Conservation (phyloP, 2,888 invertebrate species). For the Osedax fenrisi region DNA sequence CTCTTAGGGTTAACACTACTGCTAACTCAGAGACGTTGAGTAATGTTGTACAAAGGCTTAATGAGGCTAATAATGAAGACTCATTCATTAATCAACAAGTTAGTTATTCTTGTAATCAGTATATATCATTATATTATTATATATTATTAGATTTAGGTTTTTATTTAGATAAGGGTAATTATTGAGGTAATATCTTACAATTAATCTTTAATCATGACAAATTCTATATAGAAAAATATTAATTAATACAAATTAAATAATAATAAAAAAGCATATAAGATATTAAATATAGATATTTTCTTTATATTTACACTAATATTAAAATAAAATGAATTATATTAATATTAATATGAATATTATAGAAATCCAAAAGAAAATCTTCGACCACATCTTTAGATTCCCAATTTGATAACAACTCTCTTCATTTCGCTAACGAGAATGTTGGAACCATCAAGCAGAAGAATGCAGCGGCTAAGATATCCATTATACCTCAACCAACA, state of each 20-base stretch:
- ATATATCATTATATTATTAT: too few species aligned
- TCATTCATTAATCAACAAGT: not conserved
- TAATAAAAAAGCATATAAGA: not conserved
- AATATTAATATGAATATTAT: not conserved
- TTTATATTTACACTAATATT: too few species aligned
- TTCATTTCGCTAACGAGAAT: slow-evolving; percentile 92
- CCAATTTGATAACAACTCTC: slow-evolving; percentile 53
- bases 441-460: slow-evolving; percentile 91
- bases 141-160: too few species aligned
- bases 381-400: not conserved
- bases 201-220: too few species aligned
- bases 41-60: not conserved
- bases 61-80: not conserved
- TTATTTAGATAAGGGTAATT: too few species aligned
- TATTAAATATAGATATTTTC: not conserved
- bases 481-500: slow-evolving; percentile 41
- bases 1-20: not conserved
- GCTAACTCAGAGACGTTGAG: not conserved
- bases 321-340: not conserved
- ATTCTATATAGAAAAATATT: too few species aligned
- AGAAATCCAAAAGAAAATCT: not conserved
- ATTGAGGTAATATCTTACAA: too few species aligned
- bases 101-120: too few species aligned
- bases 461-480: slow-evolving; percentile 42
- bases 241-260: too few species aligned